Base-by-base conservation (phyloP, 1,140 invertebrate genomes). In the Ceratitis capitata region DNA sequence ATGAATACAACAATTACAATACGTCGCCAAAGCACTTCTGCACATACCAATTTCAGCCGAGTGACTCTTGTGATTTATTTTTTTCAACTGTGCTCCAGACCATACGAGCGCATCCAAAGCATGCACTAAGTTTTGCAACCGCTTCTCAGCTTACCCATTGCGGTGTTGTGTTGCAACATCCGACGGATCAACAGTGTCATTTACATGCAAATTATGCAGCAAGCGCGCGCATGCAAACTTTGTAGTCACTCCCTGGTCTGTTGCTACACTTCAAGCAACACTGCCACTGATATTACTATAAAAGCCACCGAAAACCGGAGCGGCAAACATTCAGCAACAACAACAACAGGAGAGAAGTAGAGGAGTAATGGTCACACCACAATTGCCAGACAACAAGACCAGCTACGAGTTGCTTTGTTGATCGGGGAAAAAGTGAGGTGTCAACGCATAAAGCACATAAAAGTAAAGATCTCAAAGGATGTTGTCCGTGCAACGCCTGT, bases 141-240 rank as follows among this genome's bases (percentile, higher is more conserved):
- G n/a, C 39, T 78, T 32, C 29, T 1, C n/a, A n/a, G n/a, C 32
- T 78, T 78, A 39, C 39, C n/a, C 39, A 9, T 12, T 45, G 69
- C 26, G 69, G 69, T 45, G 39, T 42, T 78, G 39, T 78, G 35
- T 74, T 74, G 69, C 39, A 45, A 45, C 69, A 78, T 35, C 39
- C 39, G 45, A 16, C 39, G 69, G 39, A 78, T 78, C 69, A 78
- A 78, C 35, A 78, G 69, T 78, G 69, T 78, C 69, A 78, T 78
- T 78, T 78, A 78, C 69, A 78, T 78, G 69, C 69, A 78, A 78
- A 78, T 78, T 35, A 78, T 78, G 69, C 69, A 78, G 39, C 69
- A 45, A 78, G 19, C 69, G 39, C 39, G 32, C 45, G 69, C n/a
- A 19, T 19, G 69, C 69, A 78, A 78, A 78, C 39, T 42, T 23